Evolutionary conservation across 2,797 vertebrate genomes (phyloP).

Genomic region (Varecia variegata): DNA sequence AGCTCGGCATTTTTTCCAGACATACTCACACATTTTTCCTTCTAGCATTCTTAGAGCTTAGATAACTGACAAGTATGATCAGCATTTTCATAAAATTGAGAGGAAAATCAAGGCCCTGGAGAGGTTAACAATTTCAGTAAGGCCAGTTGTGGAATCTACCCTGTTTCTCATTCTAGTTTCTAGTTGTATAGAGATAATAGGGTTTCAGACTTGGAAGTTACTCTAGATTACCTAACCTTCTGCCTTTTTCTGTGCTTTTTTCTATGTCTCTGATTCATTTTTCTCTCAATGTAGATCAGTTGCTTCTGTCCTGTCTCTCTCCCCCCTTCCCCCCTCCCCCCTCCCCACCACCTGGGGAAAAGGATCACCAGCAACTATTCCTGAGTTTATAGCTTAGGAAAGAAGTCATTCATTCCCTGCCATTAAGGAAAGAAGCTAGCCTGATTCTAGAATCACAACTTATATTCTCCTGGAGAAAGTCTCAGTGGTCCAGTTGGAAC

Average conservation of each 20-base stretch:
- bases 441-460: neutral
- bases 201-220: neutral
- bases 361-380: neutral
- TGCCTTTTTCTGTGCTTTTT: neutral
- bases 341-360: neutral
- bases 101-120: neutral
- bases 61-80: neutral
- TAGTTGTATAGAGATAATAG: neutral
- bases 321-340: accelerated
- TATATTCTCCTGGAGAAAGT: neutral
- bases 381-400: neutral
- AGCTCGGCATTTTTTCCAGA: neutral
- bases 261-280: neutral
- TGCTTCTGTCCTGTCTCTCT: neutral
- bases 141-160: neutral
- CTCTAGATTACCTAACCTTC: neutral
- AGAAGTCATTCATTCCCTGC: neutral
- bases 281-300: neutral
- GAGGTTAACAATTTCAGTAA: neutral
- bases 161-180: neutral
- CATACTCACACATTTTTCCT: neutral
- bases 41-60: neutral
- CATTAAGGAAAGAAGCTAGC: neutral
- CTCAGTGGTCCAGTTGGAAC: neutral
- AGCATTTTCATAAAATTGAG: neutral